These are phyloP conservation scores for Dyspetes luteomarginatus DNA, from an alignment of 2,888 invertebrate genomes.

Conservation along the genomic window DNA sequence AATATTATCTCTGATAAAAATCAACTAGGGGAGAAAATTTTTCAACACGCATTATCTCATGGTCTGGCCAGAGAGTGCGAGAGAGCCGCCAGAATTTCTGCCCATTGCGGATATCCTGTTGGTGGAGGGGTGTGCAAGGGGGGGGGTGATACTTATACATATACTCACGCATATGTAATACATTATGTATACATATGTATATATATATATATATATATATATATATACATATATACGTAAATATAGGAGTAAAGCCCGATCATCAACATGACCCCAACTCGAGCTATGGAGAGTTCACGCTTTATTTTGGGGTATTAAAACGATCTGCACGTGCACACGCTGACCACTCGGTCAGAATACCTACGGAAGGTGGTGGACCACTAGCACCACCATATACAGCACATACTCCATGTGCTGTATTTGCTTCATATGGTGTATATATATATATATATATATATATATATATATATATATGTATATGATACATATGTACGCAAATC, in stretches of 20 bases:
- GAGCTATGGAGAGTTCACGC: background rate
- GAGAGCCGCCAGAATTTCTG: background rate
- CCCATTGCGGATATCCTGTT: constrained; percentile 5
- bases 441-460: no score
- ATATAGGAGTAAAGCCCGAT: background rate
- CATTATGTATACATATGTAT: no score
- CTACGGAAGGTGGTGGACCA: background rate
- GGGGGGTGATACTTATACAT: background rate
- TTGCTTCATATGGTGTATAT: no score
- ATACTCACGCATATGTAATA: no score
- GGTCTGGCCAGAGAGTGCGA: background rate
- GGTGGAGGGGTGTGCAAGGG: no score
- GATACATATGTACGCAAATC: background rate
- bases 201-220: background rate
- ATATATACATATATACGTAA: background rate
- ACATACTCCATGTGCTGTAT: no score
- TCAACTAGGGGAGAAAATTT: constrained; percentile 4
- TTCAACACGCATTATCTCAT: constrained; percentile 12
- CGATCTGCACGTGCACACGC: constrained; percentile 33
- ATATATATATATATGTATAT: background rate
- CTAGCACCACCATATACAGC: background rate
- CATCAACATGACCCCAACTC: background rate
- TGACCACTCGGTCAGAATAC: constrained; percentile 6
- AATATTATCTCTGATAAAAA: background rate
- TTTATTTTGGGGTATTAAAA: constrained; percentile 41